A percentile compares a stretch with the other conserved stretches of the same genome.
Conservation (phyloP, 92 coral and sea anemone genomes). For the Pocillopora grandis region DNA sequence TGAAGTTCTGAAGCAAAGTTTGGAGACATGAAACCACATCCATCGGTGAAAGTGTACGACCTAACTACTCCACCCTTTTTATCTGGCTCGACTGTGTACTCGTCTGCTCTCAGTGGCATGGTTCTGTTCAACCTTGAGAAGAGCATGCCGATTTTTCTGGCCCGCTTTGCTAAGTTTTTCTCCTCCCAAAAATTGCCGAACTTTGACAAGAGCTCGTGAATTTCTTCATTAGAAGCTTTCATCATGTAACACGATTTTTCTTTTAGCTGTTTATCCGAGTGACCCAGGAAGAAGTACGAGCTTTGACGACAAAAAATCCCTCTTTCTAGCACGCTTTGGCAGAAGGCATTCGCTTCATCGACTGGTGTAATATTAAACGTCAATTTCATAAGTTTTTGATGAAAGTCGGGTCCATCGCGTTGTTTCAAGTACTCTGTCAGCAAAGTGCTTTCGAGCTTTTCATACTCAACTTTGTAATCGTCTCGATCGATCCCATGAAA, state of each 20-base stretch:
- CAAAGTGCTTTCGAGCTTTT: slow-evolving; percentile 11
- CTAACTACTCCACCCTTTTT: background rate
- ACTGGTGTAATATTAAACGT: slow-evolving; percentile 1
- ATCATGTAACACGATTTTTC: slow-evolving; percentile 50
- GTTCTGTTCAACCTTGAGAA: slow-evolving; percentile 36
- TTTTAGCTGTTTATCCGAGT: slow-evolving; percentile 49
- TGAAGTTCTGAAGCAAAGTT: slow-evolving; percentile 48
- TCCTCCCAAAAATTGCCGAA: slow-evolving; percentile 40
- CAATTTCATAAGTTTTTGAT: slow-evolving; percentile 16
- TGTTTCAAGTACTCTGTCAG: slow-evolving; percentile 16
- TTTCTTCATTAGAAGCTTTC: slow-evolving; percentile 55
- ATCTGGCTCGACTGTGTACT: slow-evolving; percentile 8
- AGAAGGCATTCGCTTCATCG: background rate
- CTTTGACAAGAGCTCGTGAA: slow-evolving; percentile 29
- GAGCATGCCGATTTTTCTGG: slow-evolving; percentile 38
- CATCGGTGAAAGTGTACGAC: slow-evolving; percentile 37
- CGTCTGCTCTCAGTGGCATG: background rate
- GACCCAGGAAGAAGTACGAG: slow-evolving; percentile 52
- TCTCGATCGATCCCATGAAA: slow-evolving; percentile 4
- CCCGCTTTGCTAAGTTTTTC: slow-evolving; percentile 25
- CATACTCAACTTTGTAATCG: background rate
- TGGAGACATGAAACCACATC: slow-evolving; percentile 71
- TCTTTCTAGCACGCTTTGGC: slow-evolving; percentile 39
- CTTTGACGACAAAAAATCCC: slow-evolving; percentile 49
- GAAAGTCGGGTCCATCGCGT: background rate